Evolutionary conservation across 35 echinoderm and acorn worm genomes (phyloP).

Genomic region (Apostichopus parvimensis): DNA sequence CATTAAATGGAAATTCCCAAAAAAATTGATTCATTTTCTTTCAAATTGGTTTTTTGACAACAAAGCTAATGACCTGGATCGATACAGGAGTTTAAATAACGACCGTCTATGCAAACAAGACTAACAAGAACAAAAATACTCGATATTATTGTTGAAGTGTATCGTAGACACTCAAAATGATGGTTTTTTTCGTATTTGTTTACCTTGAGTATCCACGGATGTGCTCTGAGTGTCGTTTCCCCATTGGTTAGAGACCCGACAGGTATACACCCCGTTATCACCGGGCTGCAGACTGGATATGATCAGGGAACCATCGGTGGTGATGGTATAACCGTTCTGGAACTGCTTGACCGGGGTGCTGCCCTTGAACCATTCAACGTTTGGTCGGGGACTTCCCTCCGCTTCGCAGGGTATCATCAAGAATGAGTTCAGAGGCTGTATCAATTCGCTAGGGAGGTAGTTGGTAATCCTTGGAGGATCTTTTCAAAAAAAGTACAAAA

Average conservation of each 20-base stretch:
- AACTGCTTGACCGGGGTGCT: slow-evolving; percentile 59
- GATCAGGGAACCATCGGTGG: slow-evolving; percentile 68
- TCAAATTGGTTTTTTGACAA: too few species aligned
- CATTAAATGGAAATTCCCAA: too few species aligned
- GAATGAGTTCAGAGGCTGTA: slow-evolving; percentile 59
- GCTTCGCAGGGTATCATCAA: slow-evolving; percentile 71
- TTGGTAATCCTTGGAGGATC: slow-evolving; percentile 74
- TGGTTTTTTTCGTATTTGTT: not conserved
- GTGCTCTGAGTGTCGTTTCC: slow-evolving; percentile 72
- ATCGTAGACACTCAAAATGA: too few species aligned
- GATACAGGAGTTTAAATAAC: too few species aligned
- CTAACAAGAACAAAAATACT: too few species aligned
- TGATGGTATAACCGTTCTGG: slow-evolving; percentile 78
- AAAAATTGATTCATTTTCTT: too few species aligned
- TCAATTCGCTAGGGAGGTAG: slow-evolving; percentile 44
- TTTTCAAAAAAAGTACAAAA: too few species aligned
- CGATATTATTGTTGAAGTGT: too few species aligned
- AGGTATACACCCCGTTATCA: slow-evolving; percentile 82
- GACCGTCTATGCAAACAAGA: too few species aligned
- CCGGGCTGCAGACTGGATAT: slow-evolving; percentile 77
- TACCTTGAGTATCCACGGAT: slow-evolving; percentile 81
- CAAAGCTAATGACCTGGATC: too few species aligned
- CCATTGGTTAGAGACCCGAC: slow-evolving; percentile 67
- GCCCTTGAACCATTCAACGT: slow-evolving; percentile 84
- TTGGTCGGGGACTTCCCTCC: slow-evolving; percentile 68